A percentile compares a stretch with the other conserved stretches of the same genome.
These are phyloP conservation scores for Hypomecis atomaria DNA, from an alignment of 2,888 invertebrate species.

Conservation along the genomic window DNA sequence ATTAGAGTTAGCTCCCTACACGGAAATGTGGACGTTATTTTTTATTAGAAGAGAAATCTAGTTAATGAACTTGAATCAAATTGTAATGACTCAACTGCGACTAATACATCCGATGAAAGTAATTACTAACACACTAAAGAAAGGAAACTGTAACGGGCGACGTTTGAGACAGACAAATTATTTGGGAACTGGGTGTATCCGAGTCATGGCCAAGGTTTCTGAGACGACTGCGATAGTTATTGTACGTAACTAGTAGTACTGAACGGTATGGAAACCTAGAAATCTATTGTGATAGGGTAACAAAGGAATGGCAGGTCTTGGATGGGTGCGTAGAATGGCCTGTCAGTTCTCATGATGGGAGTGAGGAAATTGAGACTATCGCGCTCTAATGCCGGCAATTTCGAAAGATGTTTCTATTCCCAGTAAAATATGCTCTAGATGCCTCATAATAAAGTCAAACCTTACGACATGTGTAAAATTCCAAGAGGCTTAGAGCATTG, in stretches of 20 bases:
- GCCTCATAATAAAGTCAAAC: slow-evolving; percentile 13
- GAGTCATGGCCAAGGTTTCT: slow-evolving; percentile 38
- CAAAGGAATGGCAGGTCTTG: slow-evolving; percentile 74
- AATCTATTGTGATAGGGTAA: slow-evolving; percentile 64
- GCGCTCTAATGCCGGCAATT: slow-evolving; percentile 54
- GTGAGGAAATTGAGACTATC: slow-evolving; percentile 59
- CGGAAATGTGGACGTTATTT: slow-evolving; percentile 33
- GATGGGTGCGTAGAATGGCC: slow-evolving; percentile 50
- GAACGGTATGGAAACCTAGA: slow-evolving; percentile 60
- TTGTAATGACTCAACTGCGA: slow-evolving; percentile 27
- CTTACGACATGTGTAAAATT: slow-evolving; percentile 1
- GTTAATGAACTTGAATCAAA: slow-evolving; percentile 34
- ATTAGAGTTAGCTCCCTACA: slow-evolving; percentile 35
- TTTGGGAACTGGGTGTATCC: slow-evolving; percentile 47
- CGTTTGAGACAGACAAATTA: slow-evolving; percentile 33
- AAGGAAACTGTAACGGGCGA: slow-evolving; percentile 40
- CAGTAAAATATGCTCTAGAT: slow-evolving; percentile 20
- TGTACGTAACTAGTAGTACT: slow-evolving; percentile 18
- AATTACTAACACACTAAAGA: slow-evolving; percentile 26
- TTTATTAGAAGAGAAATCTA: slow-evolving; percentile 37
- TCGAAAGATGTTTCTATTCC: slow-evolving; percentile 48
- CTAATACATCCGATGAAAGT: slow-evolving; percentile 35
- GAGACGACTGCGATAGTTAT: slow-evolving; percentile 24
- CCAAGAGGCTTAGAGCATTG: not conserved
- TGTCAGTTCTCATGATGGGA: slow-evolving; percentile 54